Evolutionary conservation across 1,140 invertebrate species (phyloP), one percentile per base, ranked within the genome.

Genomic region (Hypsibius dujardini): DNA sequence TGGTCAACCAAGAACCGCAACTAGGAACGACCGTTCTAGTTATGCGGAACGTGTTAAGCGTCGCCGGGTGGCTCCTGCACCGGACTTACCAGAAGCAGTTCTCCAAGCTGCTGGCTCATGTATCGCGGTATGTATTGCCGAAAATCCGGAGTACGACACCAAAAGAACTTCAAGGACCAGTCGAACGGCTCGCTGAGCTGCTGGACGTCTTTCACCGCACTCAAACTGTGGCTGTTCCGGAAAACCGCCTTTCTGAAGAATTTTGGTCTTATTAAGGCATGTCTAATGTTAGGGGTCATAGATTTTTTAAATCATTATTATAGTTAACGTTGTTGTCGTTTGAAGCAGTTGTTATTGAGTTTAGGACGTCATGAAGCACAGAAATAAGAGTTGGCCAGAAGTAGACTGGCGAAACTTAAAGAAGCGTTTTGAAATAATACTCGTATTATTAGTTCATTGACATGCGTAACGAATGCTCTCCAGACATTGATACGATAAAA

Each of bases 1-100:
- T 67, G 42, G 62, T 42, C 45, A 67, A 67, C 42, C 12, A 45
- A 67, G 62, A 67, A 15, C 3, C 45, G 12, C 12, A 67, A 45
- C 12, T 67, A 3, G 62, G 62, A 7, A 67, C 42, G 3, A 67
- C 62, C 7, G 62, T 67, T 7, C 62, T 67, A 67, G 62, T 67
- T 42, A 7, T 67, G 12, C 62, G 62, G 12, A 67, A 67, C 42
- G 7, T 42, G 42, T 42, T 67, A 12, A 67, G 42, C 62, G 45
- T 67, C 12, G 62, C 62, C 45, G 62, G 62, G 12, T 67, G 62
- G 62, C 62, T 67, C 12, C 0, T 67, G 3, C 3, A 12, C 12
- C 3, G 42, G 42, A 15, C 12, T 7, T 67, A 67, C 62, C 12
- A 45, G 62, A 67, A 67, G 42, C 62, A 67, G 62, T 67, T 67